Percentiles rank a stretch among this genome's conserved stretches.
These are phyloP conservation scores for Eucera pruinosa DNA, from an alignment of 2,888 invertebrate species.

Conservation along the genomic window DNA sequence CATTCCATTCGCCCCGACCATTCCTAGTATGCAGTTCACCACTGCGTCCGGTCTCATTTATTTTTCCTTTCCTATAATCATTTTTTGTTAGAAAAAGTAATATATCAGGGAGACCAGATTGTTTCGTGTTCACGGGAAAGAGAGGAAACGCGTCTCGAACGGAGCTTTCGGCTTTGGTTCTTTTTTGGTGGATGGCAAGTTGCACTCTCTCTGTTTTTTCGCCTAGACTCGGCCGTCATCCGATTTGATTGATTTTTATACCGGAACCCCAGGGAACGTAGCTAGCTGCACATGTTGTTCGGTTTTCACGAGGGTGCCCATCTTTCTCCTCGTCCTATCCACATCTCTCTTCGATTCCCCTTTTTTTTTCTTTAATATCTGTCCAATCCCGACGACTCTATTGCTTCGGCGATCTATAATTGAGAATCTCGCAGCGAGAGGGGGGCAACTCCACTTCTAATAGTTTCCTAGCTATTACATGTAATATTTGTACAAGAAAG, in stretches of 20 bases:
- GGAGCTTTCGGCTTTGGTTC: constrained; percentile 37
- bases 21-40: not conserved
- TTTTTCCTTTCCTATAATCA: not conserved
- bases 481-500: no score
- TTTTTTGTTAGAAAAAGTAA: constrained; percentile 10
- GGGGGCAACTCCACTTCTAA: no score
- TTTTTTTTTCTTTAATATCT: constrained; percentile 61
- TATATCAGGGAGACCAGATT: constrained; percentile 22
- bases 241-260: constrained; percentile 80
- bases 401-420: constrained; percentile 56
- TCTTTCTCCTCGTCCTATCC: constrained; percentile 65
- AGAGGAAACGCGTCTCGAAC: constrained; percentile 31
- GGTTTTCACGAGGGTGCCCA: constrained; percentile 63
- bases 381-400: constrained; percentile 54
- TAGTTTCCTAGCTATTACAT: no score
- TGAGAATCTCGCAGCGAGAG: no score
- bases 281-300: constrained; percentile 75
- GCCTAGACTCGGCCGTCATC: constrained; percentile 74
- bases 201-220: constrained; percentile 61
- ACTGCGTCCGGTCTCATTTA: not conserved
- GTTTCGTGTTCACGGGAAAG: constrained; percentile 11
- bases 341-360: not conserved
- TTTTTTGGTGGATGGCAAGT: constrained; percentile 43
- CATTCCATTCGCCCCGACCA: constrained; percentile 22
- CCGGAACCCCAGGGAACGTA: constrained; percentile 65